Conservation (phyloP, 2,113 vertebrate species). For the Xiphophorus hellerii region DNA sequence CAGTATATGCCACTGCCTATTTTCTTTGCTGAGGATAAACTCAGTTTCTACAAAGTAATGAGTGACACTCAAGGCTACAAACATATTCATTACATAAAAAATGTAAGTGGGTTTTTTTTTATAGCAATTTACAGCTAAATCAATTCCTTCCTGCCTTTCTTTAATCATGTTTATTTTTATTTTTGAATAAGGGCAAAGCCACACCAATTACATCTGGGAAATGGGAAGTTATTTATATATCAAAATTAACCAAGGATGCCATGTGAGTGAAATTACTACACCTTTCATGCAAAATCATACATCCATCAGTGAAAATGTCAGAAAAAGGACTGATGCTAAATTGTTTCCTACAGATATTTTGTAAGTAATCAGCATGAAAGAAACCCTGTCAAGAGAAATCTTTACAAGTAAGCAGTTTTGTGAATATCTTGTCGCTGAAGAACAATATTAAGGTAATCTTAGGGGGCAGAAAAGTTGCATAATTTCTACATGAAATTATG, state of each 20-base stretch:
- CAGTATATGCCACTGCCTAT: slow-evolving; percentile 90
- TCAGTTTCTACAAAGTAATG: slow-evolving; percentile 96
- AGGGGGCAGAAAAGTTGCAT: not conserved
- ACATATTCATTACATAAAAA: slow-evolving; percentile 89
- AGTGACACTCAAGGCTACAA: slow-evolving; percentile 92
- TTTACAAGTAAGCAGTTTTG: slow-evolving; percentile 88
- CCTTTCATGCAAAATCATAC: not conserved
- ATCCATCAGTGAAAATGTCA: not conserved
- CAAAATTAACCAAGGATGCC: slow-evolving; percentile 90
- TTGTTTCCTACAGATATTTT: slow-evolving; percentile 86
- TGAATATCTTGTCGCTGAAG: not conserved
- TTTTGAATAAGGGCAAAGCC: slow-evolving; percentile 83
- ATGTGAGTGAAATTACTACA: slow-evolving; percentile 80
- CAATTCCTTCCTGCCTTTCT: too few species aligned
- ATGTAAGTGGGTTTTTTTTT: slow-evolving; percentile 63
- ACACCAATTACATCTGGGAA: slow-evolving; percentile 90
- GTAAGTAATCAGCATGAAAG: slow-evolving; percentile 88
- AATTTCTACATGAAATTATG: not conserved
- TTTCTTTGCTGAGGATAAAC: slow-evolving; percentile 88
- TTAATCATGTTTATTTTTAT: not conserved
- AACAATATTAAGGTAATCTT: too few species aligned
- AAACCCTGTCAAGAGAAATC: slow-evolving; percentile 87
- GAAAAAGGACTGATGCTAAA: slow-evolving; percentile 7
- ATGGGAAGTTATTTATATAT: slow-evolving; percentile 96
- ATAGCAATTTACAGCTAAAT: not conserved